Base-by-base conservation (phyloP, 1,140 invertebrate genomes). In the Caenorhabditis remanei region DNA sequence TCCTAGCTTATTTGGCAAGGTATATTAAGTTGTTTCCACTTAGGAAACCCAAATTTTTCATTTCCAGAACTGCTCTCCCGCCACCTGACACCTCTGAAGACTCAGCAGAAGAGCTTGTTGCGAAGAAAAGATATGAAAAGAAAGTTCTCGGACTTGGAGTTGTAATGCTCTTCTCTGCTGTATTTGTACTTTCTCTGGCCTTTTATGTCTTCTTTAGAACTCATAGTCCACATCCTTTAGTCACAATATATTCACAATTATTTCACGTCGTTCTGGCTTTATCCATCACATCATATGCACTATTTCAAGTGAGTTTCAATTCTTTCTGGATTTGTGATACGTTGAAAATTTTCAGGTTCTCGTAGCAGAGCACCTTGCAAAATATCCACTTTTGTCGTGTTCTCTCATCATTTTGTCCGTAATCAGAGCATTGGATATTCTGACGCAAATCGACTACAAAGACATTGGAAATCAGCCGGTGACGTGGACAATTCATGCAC, bases 381-480 rank as follows among this genome's bases (percentile, higher is more conserved):
- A 21, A 79, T 79, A 53, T 24, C 71, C 71, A n/a, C 50, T 79
- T 50, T 13, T 79, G 7, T 11, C 19, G 24, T 79, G 71, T 50
- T 46, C 71, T 21, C 46, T 79, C 0, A n/a, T 50, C 11, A 79
- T 79, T 79, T 14, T 79, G 6, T 79, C 71, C 4, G 21, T 79
- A 4, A 79, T 79, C n/a, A 14, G 71, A 24, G 71, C 46, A 53
- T 50, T 79, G 46, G 71, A 79, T 50, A 79, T 79, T 79, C 46
- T 79, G n/a, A 79, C 71, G 0, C 71, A 79, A 79, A 79, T 79
- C 71, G 71, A 79, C 14, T 79, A 79, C 19, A 79, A 79, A 50
- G 71, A 79, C 14, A 79, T 79, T 50, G 71, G 71, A 79, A 79
- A 79, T 24, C 71, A 79, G n/a, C 71, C 71, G 53, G 13, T 79